Conservation (phyloP, 2,888 invertebrate genomes). For the Aricia artaxerxes region DNA sequence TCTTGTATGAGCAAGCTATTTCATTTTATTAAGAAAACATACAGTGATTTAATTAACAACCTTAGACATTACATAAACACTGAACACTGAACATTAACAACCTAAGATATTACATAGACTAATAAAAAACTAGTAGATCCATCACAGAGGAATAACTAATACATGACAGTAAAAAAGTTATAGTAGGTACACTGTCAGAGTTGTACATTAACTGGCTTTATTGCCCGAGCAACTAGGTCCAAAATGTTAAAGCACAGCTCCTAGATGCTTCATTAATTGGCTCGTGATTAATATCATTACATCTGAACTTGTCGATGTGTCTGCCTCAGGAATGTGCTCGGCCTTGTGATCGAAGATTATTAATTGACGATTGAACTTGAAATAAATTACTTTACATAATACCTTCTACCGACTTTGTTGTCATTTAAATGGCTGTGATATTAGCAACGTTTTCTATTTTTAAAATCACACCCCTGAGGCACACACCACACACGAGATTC, state of each 20-base stretch:
- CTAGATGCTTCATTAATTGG: slow-evolving; percentile 6
- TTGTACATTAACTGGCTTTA: not conserved
- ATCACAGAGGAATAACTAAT: not conserved
- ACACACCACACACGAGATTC: no score
- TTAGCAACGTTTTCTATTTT: not conserved
- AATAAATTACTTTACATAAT: slow-evolving; percentile 20
- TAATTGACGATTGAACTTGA: slow-evolving; percentile 28
- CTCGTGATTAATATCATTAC: not conserved
- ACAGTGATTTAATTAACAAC: no score
- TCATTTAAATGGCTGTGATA: not conserved
- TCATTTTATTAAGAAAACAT: no score
- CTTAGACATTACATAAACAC: no score
- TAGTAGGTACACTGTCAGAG: not conserved
- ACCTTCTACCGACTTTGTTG: slow-evolving; percentile 4
- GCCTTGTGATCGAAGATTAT: slow-evolving; percentile 29
- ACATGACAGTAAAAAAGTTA: not conserved
- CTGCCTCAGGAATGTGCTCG: not conserved
- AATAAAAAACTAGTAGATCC: not conserved
- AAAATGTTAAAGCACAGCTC: not conserved
- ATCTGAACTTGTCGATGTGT: slow-evolving; percentile 19
- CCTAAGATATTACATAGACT: no score
- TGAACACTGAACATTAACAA: no score
- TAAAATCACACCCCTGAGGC: no score
- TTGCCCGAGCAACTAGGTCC: not conserved
- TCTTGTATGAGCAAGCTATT: no score